Percentiles rank a stretch among this genome's conserved stretches.
These are phyloP conservation scores for Deroplatys truncata DNA, from an alignment of 2,888 invertebrate genomes.

Conservation along the genomic window DNA sequence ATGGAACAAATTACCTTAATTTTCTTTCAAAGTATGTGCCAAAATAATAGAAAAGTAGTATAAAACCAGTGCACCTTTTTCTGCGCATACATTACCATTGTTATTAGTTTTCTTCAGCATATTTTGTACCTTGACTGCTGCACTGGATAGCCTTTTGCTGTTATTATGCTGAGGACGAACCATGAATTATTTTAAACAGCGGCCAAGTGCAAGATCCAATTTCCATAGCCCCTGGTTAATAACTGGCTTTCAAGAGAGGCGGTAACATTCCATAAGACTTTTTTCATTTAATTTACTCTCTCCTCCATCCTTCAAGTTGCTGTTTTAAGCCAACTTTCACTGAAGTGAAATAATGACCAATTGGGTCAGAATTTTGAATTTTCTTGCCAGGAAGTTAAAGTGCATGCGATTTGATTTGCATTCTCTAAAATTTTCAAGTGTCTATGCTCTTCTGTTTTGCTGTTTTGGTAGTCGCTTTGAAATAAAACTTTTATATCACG, in stretches of 20 bases:
- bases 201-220: background rate
- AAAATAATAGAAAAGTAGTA: too few relatives aligned
- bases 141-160: background rate
- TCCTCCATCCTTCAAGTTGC: background rate
- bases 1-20: too few relatives aligned
- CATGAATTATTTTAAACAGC: background rate
- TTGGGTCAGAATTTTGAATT: too few relatives aligned
- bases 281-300: background rate
- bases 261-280: background rate
- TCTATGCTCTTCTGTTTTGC: too few relatives aligned
- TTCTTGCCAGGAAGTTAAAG: too few relatives aligned
- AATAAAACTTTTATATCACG: too few relatives aligned
- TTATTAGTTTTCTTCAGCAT: background rate
- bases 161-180: background rate
- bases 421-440: too few relatives aligned
- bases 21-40: too few relatives aligned
- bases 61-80: background rate
- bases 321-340: background rate
- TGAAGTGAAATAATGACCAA: too few relatives aligned
- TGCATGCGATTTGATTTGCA: too few relatives aligned
- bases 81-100: background rate
- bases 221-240: constrained; percentile 1
- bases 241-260: background rate
- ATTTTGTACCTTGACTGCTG: background rate
- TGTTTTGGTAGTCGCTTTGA: too few relatives aligned